phyloP scores from a whole-genome alignment of 2,888 invertebrate genomes.

The Opisthograptis luteolata region DNA sequence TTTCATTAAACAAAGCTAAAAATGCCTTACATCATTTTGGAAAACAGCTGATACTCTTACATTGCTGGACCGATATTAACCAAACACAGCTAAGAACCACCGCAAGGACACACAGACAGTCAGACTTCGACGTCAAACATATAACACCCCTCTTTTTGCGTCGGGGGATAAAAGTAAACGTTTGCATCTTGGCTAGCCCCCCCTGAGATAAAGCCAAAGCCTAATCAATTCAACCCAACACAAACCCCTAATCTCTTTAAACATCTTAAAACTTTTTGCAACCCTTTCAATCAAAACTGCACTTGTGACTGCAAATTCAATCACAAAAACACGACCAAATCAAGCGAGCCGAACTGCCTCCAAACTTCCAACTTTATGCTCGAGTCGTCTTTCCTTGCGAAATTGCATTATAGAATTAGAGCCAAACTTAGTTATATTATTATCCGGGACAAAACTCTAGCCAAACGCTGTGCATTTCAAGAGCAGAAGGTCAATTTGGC shows the following conservation, averaged over 20 bases:
- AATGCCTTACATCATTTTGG: too few relatives aligned
- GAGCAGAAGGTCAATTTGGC: background rate
- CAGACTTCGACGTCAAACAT: too few relatives aligned
- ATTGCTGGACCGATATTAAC: too few relatives aligned
- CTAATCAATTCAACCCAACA: too few relatives aligned
- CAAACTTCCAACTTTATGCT: conserved; percentile 28
- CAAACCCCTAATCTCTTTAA: background rate
- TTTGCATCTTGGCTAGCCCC: background rate
- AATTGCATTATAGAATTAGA: conserved; percentile 60
- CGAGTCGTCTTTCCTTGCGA: conserved; percentile 37
- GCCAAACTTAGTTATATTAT: conserved; percentile 50
- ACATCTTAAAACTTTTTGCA: conserved; percentile 6
- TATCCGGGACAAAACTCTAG: conserved; percentile 45
- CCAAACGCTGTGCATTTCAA: background rate
- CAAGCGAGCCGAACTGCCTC: conserved; percentile 28
- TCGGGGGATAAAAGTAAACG: too few relatives aligned
- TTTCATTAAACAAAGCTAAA: too few relatives aligned
- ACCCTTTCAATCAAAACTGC: conserved; percentile 20
- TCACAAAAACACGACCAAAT: conserved; percentile 19
- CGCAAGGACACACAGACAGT: too few relatives aligned
- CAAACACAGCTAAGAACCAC: too few relatives aligned
- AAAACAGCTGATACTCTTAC: too few relatives aligned
- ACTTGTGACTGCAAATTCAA: conserved; percentile 14
- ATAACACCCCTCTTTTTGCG: too few relatives aligned
- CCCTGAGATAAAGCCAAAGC: background rate